Base-by-base conservation (phyloP, 2,888 invertebrate species). In the Papilio elwesi region DNA sequence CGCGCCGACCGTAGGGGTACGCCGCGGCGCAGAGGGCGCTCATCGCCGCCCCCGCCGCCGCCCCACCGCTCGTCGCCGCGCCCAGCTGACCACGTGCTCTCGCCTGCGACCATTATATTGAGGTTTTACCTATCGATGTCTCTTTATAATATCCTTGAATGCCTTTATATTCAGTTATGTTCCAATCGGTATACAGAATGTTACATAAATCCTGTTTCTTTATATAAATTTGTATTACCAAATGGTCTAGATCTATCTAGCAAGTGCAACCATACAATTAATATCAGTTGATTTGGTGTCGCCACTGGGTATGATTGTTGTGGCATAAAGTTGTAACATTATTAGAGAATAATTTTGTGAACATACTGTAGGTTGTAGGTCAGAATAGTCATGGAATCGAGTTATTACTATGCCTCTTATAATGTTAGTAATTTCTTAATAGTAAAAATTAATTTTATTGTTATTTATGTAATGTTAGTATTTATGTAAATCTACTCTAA, bases 1-100 rank as follows among this genome's bases (percentile, higher is more conserved):
- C 85, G 75, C 90, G 91, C 76, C 88, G 91, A 67, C 83, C 89
- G 80, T 91, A 91, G 91, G 81, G 87, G 65, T 75, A 81, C 83
- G 84, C 85, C 83, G 87, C 90, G 90, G 87, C 86, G 85, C 77
- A 71, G 75, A 78, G 75, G 77, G 74, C 71, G 68, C 73, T 59
- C 72, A 73, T 62, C 75, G 69, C 70, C 74, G 74, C 75, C 70
- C 70, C 71, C 74, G 73, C 73, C 74, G 63, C 67, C 72, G 62
- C 69, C 65, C 70, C 79, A 76, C 78, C 77, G 79, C 76, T 74
- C 78, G 76, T 77, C 74, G 71, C 75, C 75, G 76, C 77, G 76
- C 75, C 74, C 78, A 76, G 77, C 76, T 77, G 75, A 77, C 74
- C 55, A 62, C 70, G 73, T 53, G 48, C 53, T 51, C 52, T 36